phyloP scores from a whole-genome alignment of 2,113 vertebrate genomes.

The Microcebus ravelobensis region DNA sequence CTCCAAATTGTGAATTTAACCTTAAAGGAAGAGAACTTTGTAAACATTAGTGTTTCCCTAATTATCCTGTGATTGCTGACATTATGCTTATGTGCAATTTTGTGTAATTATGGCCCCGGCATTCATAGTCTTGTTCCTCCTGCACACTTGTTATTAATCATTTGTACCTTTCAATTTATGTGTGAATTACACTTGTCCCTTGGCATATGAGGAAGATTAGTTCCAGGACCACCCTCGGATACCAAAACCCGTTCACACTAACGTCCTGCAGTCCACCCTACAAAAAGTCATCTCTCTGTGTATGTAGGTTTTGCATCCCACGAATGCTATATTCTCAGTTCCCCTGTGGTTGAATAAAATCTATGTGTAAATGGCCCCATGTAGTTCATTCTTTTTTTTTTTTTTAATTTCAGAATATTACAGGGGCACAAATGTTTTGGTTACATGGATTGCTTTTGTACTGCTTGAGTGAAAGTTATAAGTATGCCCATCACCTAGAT shows the following conservation, averaged over 20 bases:
- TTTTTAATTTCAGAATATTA: no score
- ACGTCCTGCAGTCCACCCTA: neutral
- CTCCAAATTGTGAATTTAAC: neutral
- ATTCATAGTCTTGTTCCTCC: neutral
- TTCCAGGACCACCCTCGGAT: neutral
- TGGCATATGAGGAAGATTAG: neutral
- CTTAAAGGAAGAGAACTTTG: neutral
- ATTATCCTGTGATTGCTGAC: neutral
- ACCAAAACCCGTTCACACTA: neutral
- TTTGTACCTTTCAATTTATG: neutral
- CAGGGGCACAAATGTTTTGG: no score
- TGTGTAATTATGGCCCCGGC: neutral
- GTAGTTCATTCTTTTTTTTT: neutral
- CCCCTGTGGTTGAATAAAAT: neutral
- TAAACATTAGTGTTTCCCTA: neutral
- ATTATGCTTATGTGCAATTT: neutral
- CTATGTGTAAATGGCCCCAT: neutral
- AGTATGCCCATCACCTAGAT: no score
- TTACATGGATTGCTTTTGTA: no score
- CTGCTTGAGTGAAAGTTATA: no score
- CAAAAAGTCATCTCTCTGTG: neutral
- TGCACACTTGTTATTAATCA: neutral
- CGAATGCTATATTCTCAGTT: neutral
- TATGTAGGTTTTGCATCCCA: neutral
- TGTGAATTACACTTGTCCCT: neutral